phyloP scores from a whole-genome alignment of 2,888 invertebrate genomes.

The Eumacrocentrus americanus region DNA sequence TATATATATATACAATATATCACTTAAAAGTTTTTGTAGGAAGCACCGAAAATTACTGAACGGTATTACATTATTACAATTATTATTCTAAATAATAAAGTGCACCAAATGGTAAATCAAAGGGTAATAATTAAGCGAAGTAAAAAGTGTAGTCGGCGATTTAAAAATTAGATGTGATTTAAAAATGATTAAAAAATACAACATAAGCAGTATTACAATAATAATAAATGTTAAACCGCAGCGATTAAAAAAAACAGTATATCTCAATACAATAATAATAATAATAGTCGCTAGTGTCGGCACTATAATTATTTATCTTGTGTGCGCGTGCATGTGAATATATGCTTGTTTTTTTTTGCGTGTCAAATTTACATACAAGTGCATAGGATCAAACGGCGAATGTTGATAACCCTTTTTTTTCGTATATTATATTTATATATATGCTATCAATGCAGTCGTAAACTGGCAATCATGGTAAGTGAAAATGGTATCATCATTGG shows the following conservation, averaged over 20 bases:
- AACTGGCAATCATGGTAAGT: constrained; percentile 32
- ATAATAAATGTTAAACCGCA: neutral
- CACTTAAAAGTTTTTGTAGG: constrained; percentile 3
- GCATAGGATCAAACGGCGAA: neutral
- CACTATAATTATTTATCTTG: constrained; percentile 32
- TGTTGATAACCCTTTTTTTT: constrained; percentile 6
- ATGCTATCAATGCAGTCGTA: constrained; percentile 18
- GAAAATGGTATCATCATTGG: constrained; percentile 45
- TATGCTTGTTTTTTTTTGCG: constrained; percentile 25
- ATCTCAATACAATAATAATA: too few relatives aligned
- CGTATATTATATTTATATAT: too few relatives aligned
- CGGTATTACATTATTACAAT: neutral
- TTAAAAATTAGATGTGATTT: constrained; percentile 12
- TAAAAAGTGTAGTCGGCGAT: constrained; percentile 12
- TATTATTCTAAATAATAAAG: neutral
- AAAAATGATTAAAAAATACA: constrained; percentile 9
- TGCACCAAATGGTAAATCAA: neutral
- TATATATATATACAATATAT: neutral
- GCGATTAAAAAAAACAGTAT: neutral
- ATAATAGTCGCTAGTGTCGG: constrained; percentile 11
- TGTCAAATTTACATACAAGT: constrained; percentile 19
- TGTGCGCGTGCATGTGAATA: constrained; percentile 31
- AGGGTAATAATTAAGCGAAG: constrained; percentile 29
- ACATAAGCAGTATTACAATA: neutral
- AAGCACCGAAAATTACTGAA: constrained; percentile 15